phyloP scores from a whole-genome alignment of 2,113 vertebrate species.

The Lampris incognitus region DNA sequence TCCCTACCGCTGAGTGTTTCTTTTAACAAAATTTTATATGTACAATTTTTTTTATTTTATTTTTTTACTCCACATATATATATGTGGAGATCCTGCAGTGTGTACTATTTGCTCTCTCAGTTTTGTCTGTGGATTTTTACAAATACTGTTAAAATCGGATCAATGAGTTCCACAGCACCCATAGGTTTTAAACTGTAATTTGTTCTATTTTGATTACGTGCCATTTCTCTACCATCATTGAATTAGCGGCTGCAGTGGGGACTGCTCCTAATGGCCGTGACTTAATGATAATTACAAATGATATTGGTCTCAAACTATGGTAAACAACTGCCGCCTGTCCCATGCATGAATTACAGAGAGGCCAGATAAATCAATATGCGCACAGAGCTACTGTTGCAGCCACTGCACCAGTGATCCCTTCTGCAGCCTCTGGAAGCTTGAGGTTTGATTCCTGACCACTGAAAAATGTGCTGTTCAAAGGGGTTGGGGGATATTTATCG shows the following conservation, averaged over 20 bases:
- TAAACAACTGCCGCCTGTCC: slow-evolving; percentile 53
- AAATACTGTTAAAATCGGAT: slow-evolving; percentile 35
- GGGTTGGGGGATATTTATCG: slow-evolving; percentile 6
- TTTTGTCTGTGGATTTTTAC: too few relatives aligned
- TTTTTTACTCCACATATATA: too few relatives aligned
- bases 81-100: too few relatives aligned
- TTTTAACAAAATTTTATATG: too few relatives aligned
- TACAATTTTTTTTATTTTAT: too few relatives aligned
- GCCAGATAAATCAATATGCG: slow-evolving; percentile 50
- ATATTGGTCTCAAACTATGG: slow-evolving; percentile 70
- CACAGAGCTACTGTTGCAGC: slow-evolving; percentile 41
- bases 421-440: slow-evolving; percentile 14
- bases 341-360: slow-evolving; percentile 57
- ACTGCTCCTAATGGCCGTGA: slow-evolving; percentile 57
- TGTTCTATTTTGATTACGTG: slow-evolving; percentile 74
- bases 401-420: slow-evolving; percentile 35
- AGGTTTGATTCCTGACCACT: slow-evolving; percentile 15
- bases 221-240: slow-evolving; percentile 60
- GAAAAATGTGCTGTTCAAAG: slow-evolving; percentile 3
- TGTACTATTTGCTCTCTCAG: too few relatives aligned
- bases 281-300: slow-evolving; percentile 75
- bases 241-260: slow-evolving; percentile 64
- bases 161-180: slow-evolving; percentile 35
- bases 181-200: slow-evolving; percentile 53
- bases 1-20: too few relatives aligned